These are phyloP conservation scores for Acrossocheilus fasciatus DNA, from an alignment of 2,797 vertebrate species.

Conservation along the genomic window DNA sequence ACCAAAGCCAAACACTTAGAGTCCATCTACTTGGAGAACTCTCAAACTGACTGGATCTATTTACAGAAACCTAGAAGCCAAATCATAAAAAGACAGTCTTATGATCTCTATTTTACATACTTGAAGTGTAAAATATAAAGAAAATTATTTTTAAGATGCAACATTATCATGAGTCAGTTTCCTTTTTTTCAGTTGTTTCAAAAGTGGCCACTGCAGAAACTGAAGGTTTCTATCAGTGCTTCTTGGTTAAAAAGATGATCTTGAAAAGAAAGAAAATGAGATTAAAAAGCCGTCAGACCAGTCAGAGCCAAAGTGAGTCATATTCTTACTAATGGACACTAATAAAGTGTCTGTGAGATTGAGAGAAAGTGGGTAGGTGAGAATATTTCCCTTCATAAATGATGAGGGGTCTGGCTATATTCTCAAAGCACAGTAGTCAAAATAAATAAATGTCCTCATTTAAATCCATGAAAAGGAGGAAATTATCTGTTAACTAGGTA, in stretches of 20 bases:
- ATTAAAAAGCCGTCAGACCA: slow-evolving; percentile 7
- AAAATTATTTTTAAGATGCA: neutral
- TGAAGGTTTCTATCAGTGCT: neutral
- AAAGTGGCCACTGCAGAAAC: neutral
- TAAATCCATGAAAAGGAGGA: neutral
- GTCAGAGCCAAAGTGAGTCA: neutral
- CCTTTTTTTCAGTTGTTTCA: neutral
- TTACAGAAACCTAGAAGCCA: neutral
- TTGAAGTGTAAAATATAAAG: neutral
- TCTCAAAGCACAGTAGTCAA: neutral
- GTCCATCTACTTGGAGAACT: neutral
- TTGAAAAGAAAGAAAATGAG: neutral
- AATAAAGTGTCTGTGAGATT: neutral
- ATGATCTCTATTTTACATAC: neutral
- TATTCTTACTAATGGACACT: slow-evolving; percentile 24
- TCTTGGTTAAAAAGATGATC: slow-evolving; percentile 5
- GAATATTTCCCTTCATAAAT: slow-evolving; percentile 16
- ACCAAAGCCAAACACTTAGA: neutral
- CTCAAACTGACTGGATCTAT: neutral
- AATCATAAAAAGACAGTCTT: neutral
- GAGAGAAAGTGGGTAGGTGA: slow-evolving; percentile 5
- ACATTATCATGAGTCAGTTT: neutral
- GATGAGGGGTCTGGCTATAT: neutral
- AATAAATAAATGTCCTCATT: neutral
- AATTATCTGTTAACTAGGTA: neutral